phyloP scores from a whole-genome alignment of 2,797 vertebrate genomes.

The Melanotaenia boesemani region DNA sequence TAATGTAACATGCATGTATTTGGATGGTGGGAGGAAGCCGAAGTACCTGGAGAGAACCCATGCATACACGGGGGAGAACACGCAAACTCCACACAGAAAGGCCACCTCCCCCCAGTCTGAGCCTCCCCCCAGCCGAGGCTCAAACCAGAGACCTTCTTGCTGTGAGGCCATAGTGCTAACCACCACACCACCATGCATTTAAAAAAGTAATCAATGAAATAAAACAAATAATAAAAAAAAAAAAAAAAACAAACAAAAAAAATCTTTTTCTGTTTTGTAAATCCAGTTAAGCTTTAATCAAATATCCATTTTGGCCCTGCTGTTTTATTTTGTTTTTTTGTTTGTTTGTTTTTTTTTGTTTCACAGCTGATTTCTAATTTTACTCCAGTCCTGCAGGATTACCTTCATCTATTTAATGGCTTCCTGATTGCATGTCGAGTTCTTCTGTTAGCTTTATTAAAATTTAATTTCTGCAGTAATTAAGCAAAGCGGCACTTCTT shows the following conservation, averaged over 20 bases:
- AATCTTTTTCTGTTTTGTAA: background rate
- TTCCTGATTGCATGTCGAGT: slow-evolving; percentile 77
- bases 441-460: slow-evolving; percentile 80
- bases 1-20: no score
- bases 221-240: background rate
- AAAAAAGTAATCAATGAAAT: background rate
- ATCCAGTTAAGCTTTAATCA: slow-evolving; percentile 53
- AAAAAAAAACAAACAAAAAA: background rate
- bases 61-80: no score
- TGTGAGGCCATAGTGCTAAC: no score
- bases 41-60: no score
- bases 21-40: no score
- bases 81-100: no score
- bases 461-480: slow-evolving; percentile 80
- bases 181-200: no score
- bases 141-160: no score
- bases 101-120: no score
- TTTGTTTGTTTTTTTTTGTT: slow-evolving; percentile 31
- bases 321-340: background rate
- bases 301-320: slow-evolving; percentile 61
- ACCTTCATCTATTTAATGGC: slow-evolving; percentile 79
- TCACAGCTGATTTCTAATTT: slow-evolving; percentile 69
- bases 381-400: slow-evolving; percentile 73
- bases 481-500: slow-evolving; percentile 77
- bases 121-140: no score